These are phyloP conservation scores for Saxidomus purpurata DNA, from an alignment of 1,140 invertebrate genomes.

Conservation along the genomic window DNA sequence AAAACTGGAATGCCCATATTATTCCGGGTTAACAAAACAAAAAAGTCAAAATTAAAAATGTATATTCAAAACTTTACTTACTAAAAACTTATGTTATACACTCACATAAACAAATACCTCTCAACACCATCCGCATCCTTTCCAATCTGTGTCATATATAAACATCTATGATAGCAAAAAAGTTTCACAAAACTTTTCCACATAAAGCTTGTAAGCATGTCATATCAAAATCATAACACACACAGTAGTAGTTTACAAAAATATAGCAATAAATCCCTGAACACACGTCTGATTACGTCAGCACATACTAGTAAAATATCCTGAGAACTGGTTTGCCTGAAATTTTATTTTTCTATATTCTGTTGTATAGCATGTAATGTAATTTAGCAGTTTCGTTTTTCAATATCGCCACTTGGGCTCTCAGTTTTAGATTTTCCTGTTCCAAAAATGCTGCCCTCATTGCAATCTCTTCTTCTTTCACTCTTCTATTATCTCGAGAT, in stretches of 20 bases:
- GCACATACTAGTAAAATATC: constrained; percentile 20
- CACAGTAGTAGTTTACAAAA: constrained; percentile 2
- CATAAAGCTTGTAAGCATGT: neutral
- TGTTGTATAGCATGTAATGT: constrained; percentile 84
- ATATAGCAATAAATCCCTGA: constrained; percentile 15
- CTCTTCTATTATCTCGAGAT: constrained; percentile 94
- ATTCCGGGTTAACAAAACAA: too few species aligned
- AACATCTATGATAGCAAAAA: too few species aligned
- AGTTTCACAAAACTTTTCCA: too few species aligned
- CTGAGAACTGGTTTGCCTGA: neutral
- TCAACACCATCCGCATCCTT: too few species aligned
- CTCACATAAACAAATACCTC: too few species aligned
- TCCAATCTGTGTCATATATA: neutral
- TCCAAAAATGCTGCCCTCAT: constrained; percentile 95
- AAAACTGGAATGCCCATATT: too few species aligned
- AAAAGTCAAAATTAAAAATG: too few species aligned
- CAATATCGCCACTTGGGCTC: constrained; percentile 89
- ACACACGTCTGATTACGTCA: constrained; percentile 24
- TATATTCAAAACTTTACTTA: too few species aligned
- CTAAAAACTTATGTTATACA: too few species aligned
- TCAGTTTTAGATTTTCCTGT: constrained; percentile 91
- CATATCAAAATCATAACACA: neutral
- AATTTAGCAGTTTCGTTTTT: constrained; percentile 88
- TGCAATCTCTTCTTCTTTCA: constrained; percentile 97
- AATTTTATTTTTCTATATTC: constrained; percentile 63